Evolutionary conservation across 2,113 vertebrate species (phyloP).

Genomic region (Pan paniscus): DNA sequence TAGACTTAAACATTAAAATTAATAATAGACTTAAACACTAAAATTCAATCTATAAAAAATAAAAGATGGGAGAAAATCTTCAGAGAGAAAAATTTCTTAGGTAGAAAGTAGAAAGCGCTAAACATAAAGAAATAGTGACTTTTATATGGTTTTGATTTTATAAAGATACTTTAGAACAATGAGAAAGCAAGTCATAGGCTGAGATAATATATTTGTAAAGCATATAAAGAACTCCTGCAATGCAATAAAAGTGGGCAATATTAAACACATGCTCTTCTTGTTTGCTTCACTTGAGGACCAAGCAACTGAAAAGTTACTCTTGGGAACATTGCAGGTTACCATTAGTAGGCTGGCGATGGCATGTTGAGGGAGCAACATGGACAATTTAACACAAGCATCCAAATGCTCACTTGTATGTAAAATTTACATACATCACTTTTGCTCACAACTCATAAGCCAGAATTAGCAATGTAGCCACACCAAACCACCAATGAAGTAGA

Average conservation of each 20-base stretch:
- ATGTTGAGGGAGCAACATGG: rapidly evolving
- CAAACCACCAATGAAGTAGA: not conserved
- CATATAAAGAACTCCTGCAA: not conserved
- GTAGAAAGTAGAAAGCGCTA: not conserved
- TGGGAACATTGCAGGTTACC: too few relatives aligned
- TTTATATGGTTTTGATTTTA: not conserved
- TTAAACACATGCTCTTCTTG: not conserved
- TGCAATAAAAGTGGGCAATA: not conserved
- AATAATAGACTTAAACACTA: not conserved
- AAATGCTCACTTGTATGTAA: not conserved
- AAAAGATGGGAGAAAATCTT: not conserved
- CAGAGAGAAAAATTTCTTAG: not conserved
- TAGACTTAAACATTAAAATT: not conserved
- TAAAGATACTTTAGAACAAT: not conserved
- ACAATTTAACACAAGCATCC: not conserved
- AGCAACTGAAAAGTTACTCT: not conserved
- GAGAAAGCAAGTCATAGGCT: not conserved
- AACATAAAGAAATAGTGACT: not conserved
- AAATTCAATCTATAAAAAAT: not conserved
- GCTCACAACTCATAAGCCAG: not conserved
- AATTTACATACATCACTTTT: not conserved
- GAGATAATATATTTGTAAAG: not conserved
- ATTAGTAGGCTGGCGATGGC: not conserved
- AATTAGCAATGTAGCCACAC: not conserved
- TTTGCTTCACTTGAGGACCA: not conserved